Conservation (phyloP, 1,140 invertebrate species). For the Papilio machaon region DNA sequence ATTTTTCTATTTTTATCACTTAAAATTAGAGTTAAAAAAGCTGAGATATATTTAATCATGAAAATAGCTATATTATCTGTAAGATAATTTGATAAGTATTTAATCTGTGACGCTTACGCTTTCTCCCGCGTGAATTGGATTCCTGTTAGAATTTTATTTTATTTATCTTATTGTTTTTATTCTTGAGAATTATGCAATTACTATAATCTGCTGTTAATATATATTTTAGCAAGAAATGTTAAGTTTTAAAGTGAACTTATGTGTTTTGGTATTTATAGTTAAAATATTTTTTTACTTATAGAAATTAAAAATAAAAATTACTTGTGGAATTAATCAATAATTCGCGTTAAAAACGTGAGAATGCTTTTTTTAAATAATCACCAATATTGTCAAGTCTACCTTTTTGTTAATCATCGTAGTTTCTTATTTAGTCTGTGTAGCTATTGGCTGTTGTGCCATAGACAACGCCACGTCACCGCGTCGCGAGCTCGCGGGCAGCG, state of each 20-base stretch:
- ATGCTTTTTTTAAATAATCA: no score
- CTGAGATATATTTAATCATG: constrained; percentile 7
- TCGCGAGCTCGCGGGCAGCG: constrained; percentile 60
- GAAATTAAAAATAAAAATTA: background rate
- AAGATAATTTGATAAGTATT: background rate
- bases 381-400: no score
- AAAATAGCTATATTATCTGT: constrained; percentile 20
- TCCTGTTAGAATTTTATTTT: constrained; percentile 35
- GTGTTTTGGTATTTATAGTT: background rate
- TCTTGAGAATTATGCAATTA: background rate
- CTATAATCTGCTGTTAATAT: background rate
- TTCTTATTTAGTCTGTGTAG: background rate
- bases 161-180: background rate
- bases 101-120: constrained; percentile 3
- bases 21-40: background rate
- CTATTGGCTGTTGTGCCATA: background rate
- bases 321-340: background rate
- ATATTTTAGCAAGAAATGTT: background rate
- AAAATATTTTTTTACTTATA: no score
- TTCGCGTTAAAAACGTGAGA: background rate
- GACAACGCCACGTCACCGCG: constrained; percentile 30
- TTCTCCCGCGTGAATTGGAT: constrained; percentile 37
- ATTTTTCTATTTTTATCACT: background rate
- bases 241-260: background rate
- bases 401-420: background rate